Evolutionary conservation across 2,113 vertebrate species (phyloP), one percentile per base, ranked within the genome.

Genomic region (Melanotaenia duboulayi): DNA sequence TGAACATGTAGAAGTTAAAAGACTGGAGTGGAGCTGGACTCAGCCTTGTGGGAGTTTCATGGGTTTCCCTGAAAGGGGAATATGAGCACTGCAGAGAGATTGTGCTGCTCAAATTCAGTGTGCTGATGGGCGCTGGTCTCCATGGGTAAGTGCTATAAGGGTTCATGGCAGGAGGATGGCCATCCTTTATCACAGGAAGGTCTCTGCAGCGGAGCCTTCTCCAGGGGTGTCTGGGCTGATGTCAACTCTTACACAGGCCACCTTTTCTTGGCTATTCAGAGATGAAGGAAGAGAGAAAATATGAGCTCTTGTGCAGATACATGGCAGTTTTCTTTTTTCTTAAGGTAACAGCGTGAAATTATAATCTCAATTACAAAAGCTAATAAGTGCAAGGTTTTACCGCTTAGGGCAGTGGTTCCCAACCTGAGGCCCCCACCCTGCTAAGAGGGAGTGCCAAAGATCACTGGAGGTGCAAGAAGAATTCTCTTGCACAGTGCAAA

Each of bases 261-360:
- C 85, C 91, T 96, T 97, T 92, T 97, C 96, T 89, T 95, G 94
- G 93, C 96, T 98, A 94, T 91, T 77, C 78, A 88, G 14, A 61
- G 60, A 56, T 11, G 39, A 59, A 61, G 39, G 24, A 55, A 74
- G 3, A 37, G 51, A 64, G 28, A 60, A 7, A 12, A 55, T 17
- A 22, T 85, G 20, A 86, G 46, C 1, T 0, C 7, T 24, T 23
- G 48, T 42, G 42, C 5, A n/a, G 39, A 49, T 35, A 8, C 7
- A 57, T 12, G 20, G 32, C 39, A 17, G n/a, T 48, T 24, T 37
- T 56, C 16, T 48, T 62, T 40, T 51, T 49, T 32, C 58, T 10
- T 64, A 12, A 59, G 39, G 16, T n/a, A 57, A 67, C 57, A 25
- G 51, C 68, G 74, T 42, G 51, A 51, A n/a, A 11, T 4, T n/a